Conservation (phyloP, 2,888 invertebrate species). For the Dorcus hopei region DNA sequence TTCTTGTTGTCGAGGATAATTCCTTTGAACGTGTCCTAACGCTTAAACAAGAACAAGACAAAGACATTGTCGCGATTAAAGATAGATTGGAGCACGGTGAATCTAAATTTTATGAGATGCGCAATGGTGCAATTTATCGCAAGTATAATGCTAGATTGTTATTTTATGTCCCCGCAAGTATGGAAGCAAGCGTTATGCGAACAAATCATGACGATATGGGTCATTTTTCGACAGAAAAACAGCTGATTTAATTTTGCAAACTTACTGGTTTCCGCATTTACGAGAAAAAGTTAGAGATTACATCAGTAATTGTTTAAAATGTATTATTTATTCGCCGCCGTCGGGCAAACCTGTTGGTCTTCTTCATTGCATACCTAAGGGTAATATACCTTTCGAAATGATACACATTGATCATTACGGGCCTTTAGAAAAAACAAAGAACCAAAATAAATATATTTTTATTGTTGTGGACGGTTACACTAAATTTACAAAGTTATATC, state of each 20-base stretch:
- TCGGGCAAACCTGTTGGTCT: constrained; percentile 31
- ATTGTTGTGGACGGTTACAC: constrained; percentile 32
- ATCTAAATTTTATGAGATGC: constrained; percentile 7
- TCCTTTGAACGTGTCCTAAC: constrained; percentile 9
- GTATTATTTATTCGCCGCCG: constrained; percentile 25
- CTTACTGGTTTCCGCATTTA: constrained; percentile 39
- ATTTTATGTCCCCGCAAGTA: constrained; percentile 25
- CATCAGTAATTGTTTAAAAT: constrained; percentile 34
- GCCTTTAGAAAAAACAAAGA: constrained; percentile 26
- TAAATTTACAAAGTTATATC: constrained; percentile 30
- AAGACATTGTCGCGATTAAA: constrained; percentile 5
- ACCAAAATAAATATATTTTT: constrained; percentile 26
- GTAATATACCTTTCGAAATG: constrained; percentile 28
- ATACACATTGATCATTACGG: constrained; percentile 35
- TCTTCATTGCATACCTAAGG: constrained; percentile 31
- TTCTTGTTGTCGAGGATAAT: constrained; percentile 5
- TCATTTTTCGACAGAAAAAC: constrained; percentile 35
- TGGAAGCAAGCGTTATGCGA: constrained; percentile 27
- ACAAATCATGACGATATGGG: constrained; percentile 30
- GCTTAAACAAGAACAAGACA: constrained; percentile 6
- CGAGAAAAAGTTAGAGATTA: constrained; percentile 27
- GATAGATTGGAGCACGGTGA: constrained; percentile 4
- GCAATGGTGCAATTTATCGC: constrained; percentile 8
- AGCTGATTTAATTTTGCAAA: constrained; percentile 24
- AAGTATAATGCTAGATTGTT: constrained; percentile 6